Conservation (phyloP, 2,888 invertebrate genomes). For the Morpho deidamia region DNA sequence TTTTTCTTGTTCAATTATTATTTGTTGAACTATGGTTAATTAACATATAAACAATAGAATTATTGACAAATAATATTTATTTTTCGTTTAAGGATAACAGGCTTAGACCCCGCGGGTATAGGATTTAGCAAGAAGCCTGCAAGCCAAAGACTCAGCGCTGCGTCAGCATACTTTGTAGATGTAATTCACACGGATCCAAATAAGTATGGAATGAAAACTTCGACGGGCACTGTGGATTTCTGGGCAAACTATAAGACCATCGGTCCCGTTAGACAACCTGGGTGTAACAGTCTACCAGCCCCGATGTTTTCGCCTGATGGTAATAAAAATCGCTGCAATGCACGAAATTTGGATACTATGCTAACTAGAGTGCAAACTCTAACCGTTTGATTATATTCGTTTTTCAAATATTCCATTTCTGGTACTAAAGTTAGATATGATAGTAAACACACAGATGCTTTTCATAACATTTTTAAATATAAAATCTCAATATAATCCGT, state of each 20-base stretch:
- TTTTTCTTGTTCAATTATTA: not conserved
- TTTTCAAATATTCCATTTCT: too few relatives aligned
- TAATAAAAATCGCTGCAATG: not conserved
- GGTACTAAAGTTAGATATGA: too few relatives aligned
- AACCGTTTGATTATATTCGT: too few relatives aligned
- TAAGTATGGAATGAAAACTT: conserved; percentile 46
- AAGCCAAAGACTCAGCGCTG: conserved; percentile 37
- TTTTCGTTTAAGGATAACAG: conserved; percentile 51
- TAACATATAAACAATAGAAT: not conserved
- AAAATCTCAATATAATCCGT: too few relatives aligned
- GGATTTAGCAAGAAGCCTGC: conserved; percentile 46
- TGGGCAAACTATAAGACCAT: conserved; percentile 57
- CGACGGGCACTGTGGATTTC: conserved; percentile 56
- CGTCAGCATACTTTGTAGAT: conserved; percentile 48
- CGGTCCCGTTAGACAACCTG: conserved; percentile 52
- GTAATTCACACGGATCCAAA: conserved; percentile 59
- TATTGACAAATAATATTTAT: not conserved
- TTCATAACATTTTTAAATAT: too few relatives aligned
- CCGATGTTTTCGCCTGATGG: conserved; percentile 49
- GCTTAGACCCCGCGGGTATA: conserved; percentile 55
- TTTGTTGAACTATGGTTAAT: too few relatives aligned
- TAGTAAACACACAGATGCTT: too few relatives aligned
- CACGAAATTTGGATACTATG: too few relatives aligned
- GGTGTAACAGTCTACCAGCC: conserved; percentile 37
- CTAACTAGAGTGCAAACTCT: too few relatives aligned